Evolutionary conservation across 2,888 invertebrate species (phyloP), one percentile per base, ranked within the genome.

Genomic region (Metacarcinus magister): DNA sequence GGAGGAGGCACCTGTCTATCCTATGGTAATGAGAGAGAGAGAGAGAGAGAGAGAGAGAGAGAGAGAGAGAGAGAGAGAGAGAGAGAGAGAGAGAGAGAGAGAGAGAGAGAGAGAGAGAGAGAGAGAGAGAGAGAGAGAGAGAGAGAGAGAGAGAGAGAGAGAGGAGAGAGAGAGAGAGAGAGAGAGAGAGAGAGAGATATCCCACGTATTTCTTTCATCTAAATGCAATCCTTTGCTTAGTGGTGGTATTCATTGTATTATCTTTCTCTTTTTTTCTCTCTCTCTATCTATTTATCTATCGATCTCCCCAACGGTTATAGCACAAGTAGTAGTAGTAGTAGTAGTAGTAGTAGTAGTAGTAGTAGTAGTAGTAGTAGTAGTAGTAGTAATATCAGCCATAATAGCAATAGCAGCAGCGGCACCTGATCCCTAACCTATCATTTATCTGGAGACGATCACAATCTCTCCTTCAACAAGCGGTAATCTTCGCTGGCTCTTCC

Each of bases 331-430:
- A 82, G 32, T 82, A 32, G 32, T 32, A 82, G 82, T 82, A 82
- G 82, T 82, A 82, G 82, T 82, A 82, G 32, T 32, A 82, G 32
- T 82, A 82, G 82, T 82, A 82, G 82, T 82, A 82, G 82, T 82
- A 82, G 82, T 82, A 82, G 82, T 32, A 82, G 82, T 82, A 82
- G 82, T 32, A 82, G 32, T 82, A 82, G 82, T 82, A 82, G 82
- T 82, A 82, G 82, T 82, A 82, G 82, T 23, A 82, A 32, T 82
- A 82, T 28, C 7, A 82, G 82, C 32, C 28, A 32, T 82, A 82
- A 32, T 82, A 82, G 82, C 7, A 82, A 32, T 82, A 82, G 82
- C n/a, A 67, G 7, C 5, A 67, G 67, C 5, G 23, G 67, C 5
- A 54, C 1, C 54, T 16, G 16, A 7, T 10, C 54, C 10, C 13